phyloP scores from a whole-genome alignment of 2,113 vertebrate species.

The Arothron firmamentum region DNA sequence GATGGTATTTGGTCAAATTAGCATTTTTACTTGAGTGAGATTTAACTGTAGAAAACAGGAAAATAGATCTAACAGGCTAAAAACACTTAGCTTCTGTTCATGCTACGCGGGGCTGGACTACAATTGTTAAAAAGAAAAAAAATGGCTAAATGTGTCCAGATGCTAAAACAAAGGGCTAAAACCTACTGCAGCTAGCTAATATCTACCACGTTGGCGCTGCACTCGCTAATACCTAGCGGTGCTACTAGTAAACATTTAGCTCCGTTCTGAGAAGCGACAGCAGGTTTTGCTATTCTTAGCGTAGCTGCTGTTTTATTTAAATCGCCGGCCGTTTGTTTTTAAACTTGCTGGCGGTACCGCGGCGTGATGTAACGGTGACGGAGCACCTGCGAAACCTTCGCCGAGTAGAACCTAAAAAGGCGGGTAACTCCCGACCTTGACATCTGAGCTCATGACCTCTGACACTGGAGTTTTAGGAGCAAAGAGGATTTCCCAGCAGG shows the following conservation, averaged over 20 bases:
- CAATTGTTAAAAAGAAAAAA: background rate
- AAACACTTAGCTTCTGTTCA: background rate
- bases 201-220: too few relatives aligned
- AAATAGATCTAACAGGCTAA: too few relatives aligned
- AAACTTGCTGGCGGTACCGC: background rate
- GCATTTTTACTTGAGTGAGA: too few relatives aligned
- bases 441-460: slow-evolving; percentile 20
- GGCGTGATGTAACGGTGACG: background rate
- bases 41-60: too few relatives aligned
- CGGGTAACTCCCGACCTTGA: slow-evolving; percentile 8
- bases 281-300: background rate
- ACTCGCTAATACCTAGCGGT: too few relatives aligned
- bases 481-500: slow-evolving; percentile 31
- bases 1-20: too few relatives aligned
- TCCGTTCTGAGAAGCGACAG: background rate
- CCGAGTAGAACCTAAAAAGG: background rate
- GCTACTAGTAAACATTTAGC: too few relatives aligned
- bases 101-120: background rate
- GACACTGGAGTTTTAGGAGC: slow-evolving; percentile 3
- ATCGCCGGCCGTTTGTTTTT: slow-evolving; percentile 1
- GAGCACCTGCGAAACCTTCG: background rate
- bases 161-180: too few relatives aligned
- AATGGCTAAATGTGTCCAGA: background rate
- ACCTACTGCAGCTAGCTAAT: too few relatives aligned
- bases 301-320: slow-evolving; percentile 1